phyloP scores from a whole-genome alignment of 2,113 vertebrate species.

The Forbesichthys agassizii region DNA sequence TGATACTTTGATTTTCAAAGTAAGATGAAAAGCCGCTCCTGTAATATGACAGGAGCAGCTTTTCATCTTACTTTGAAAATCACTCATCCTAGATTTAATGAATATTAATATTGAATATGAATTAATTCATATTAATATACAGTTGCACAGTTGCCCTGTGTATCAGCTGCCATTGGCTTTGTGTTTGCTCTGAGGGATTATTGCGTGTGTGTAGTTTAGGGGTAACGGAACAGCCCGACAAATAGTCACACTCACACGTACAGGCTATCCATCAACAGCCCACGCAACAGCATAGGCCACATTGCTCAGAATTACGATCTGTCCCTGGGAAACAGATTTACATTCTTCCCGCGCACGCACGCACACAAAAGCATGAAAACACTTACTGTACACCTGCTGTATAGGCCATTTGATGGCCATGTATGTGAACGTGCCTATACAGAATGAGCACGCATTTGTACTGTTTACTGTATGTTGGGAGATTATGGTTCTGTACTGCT shows the following conservation, averaged over 20 bases:
- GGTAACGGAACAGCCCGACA: slow-evolving; percentile 24
- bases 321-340: slow-evolving; percentile 54
- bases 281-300: slow-evolving; percentile 28
- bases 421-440: not conserved
- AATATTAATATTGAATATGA: too few species aligned
- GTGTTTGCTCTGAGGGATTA: slow-evolving; percentile 13
- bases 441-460: not conserved
- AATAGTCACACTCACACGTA: slow-evolving; percentile 47
- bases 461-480: not conserved
- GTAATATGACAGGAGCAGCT: too few species aligned
- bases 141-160: too few species aligned
- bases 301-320: slow-evolving; percentile 38
- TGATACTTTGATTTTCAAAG: too few species aligned
- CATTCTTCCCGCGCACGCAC: slow-evolving; percentile 41
- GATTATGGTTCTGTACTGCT: not conserved
- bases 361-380: slow-evolving; percentile 13
- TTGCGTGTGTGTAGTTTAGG: too few species aligned
- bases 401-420: slow-evolving; percentile 7
- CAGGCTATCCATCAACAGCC: slow-evolving; percentile 49
- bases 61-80: too few species aligned
- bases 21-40: too few species aligned
- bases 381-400: slow-evolving; percentile 23
- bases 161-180: not conserved
- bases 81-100: too few species aligned
- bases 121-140: too few species aligned